Evolutionary conservation across 1,140 invertebrate species (phyloP), one percentile per base, ranked within the genome.

Genomic region (Nixonia krombeini): DNA sequence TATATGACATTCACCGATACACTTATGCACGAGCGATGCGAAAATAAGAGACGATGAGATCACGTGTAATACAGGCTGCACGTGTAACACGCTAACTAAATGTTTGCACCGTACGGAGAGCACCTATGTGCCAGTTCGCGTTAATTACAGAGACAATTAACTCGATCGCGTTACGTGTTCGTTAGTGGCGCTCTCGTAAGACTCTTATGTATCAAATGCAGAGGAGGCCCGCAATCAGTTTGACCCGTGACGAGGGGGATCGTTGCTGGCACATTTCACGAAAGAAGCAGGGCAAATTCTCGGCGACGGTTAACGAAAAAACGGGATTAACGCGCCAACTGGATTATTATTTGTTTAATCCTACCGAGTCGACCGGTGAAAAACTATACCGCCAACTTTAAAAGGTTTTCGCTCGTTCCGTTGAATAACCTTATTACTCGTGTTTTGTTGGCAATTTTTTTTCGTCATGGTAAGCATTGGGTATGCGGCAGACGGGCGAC

Each of bases 131-230:
- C 57, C 61, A 56, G 66, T 57, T 67, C 66, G 57, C 51, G 63
- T 76, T 79, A 80, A 78, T 79, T 80, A 79, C 75, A 70, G 64
- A 52, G 59, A 55, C 69, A 76, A 79, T 79, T 76, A 74, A 76
- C 61, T 68, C 78, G 75, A 79, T 76, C 70, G 58, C 53, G 37
- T 75, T 71, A 67, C 61, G 49, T 61, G 57, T 71, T 76, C 61
- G 47, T 66, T 72, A 64, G 58, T 37, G 42, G 29, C 41, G 51
- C 49, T 52, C 58, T 42, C 42, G n/a, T n/a, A n/a, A n/a, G n/a
- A n/a, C n/a, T 55, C 46, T 46, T 57, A 23, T 28, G 33, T 29
- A 58, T 26, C 29, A 21, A 58, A 57, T 53, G 31, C 37, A 66
- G 50, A 33, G n/a, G n/a, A n/a, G n/a, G n/a, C 62, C 57, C 40